Conservation (phyloP, 1,140 invertebrate species). For the Papilio aristodemus region DNA sequence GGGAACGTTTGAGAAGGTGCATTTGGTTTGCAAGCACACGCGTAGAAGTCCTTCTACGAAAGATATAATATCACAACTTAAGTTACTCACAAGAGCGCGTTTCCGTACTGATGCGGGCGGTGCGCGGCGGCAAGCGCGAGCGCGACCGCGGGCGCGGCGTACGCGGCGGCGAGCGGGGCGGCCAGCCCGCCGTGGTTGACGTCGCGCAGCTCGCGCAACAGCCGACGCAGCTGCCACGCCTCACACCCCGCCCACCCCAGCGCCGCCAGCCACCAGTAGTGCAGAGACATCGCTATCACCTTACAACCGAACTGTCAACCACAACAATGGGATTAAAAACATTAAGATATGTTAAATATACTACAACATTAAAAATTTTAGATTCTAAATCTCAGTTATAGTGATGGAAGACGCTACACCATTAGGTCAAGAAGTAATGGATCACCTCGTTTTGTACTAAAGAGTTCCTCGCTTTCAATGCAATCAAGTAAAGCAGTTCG, state of each 20-base stretch:
- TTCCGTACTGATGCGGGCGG: slow-evolving; percentile 96
- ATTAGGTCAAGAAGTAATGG: too few species aligned
- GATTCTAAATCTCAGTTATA: too few species aligned
- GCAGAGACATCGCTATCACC: slow-evolving; percentile 93
- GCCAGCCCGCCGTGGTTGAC: slow-evolving; percentile 97
- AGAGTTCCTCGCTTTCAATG: slow-evolving; percentile 88
- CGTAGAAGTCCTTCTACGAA: too few species aligned
- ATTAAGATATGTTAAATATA: too few species aligned
- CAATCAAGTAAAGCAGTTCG: slow-evolving; percentile 92
- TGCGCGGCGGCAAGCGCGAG: slow-evolving; percentile 95
- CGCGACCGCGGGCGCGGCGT: slow-evolving; percentile 95
- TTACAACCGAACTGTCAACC: slow-evolving; percentile 89
- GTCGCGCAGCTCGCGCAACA: slow-evolving; percentile 97
- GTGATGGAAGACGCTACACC: too few species aligned
- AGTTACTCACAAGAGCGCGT: slow-evolving; percentile 93
- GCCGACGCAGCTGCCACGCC: slow-evolving; percentile 94
- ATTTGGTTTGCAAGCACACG: too few species aligned
- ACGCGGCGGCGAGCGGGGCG: slow-evolving; percentile 97
- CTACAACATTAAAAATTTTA: too few species aligned
- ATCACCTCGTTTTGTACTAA: slow-evolving; percentile 89
- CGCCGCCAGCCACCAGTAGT: slow-evolving; percentile 94
- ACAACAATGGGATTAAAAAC: background rate
- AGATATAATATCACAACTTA: too few species aligned
- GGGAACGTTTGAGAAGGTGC: too few species aligned
- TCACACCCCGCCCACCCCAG: slow-evolving; percentile 96